Base-by-base conservation (phyloP, 1,140 invertebrate genomes). In the Hesperophylax magnus region DNA sequence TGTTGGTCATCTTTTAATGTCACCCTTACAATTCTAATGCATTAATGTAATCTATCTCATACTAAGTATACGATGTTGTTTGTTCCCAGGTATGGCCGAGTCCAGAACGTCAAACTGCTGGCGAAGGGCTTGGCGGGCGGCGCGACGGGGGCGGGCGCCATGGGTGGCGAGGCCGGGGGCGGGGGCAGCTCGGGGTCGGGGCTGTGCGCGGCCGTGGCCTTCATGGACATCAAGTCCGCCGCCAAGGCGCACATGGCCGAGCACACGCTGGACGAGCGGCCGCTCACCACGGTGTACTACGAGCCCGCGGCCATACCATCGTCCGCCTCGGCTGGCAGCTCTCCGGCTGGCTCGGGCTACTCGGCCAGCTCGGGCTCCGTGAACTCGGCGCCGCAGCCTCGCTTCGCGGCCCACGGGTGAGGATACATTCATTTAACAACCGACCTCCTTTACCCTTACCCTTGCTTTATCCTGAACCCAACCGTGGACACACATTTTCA, bases 201-300 rank as follows among this genome's bases (percentile, higher is more conserved):
- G 85, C 91, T 94, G 88, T 92, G 92, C 89, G 97, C 96, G 87
- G 97, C 96, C 86, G 96, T 98, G 88, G 96, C 97, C 87, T 98
- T 98, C 92, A 97, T 97, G 93, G 97, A 98, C 92, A 98, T 98
- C 91, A 97, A 97, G 91, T 97, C 96, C 85, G 97, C 97, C 86
- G 93, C 96, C 85, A 98, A 98, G 91, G 97, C 97, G 74, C 96
- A 97, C 88, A 94, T 94, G 88, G 93, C 93, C 84, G 96, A 98
- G 87, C 96, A 97, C 89, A 95, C 94, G 85, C 89, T 98, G 88
- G 96, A 97, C 88, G 95, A 97, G 85, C 91, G 95, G 86, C 93
- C 93, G 82, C 93, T 98, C 88, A 96, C 95, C 87, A 98, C 97
- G 83, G 95, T 97, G 87, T 98, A 98, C 91, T 97, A 98, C 91